phyloP scores from a whole-genome alignment of 2,888 invertebrate genomes.

The Meiosimyza platycephala region DNA sequence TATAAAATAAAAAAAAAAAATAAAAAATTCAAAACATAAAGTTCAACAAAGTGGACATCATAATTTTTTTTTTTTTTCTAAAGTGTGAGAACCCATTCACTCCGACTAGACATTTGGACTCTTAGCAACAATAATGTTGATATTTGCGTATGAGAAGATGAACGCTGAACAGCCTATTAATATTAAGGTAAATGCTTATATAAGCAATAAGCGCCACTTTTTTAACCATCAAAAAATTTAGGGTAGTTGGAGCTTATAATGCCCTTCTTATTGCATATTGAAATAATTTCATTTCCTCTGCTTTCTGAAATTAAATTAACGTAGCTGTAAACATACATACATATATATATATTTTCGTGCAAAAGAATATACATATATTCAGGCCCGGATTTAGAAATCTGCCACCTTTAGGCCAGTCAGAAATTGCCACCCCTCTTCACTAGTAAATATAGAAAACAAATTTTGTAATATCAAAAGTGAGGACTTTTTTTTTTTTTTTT shows the following conservation, averaged over 20 bases:
- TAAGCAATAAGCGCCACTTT: slow-evolving; percentile 27
- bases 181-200: slow-evolving; percentile 40
- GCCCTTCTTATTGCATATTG: too few species aligned
- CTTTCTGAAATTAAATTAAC: too few species aligned
- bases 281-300: too few species aligned
- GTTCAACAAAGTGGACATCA: neutral
- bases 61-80: neutral
- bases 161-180: slow-evolving; percentile 62
- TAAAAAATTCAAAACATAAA: slow-evolving; percentile 18
- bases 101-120: neutral
- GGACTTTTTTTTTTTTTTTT: too few species aligned
- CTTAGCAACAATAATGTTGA: neutral
- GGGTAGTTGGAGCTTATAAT: neutral
- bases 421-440: too few species aligned
- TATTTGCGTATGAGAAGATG: slow-evolving; percentile 42
- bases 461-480: too few species aligned
- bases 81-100: neutral
- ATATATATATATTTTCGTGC: too few species aligned
- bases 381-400: too few species aligned
- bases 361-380: too few species aligned
- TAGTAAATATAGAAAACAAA: too few species aligned
- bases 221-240: slow-evolving; percentile 25
- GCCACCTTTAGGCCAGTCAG: too few species aligned
- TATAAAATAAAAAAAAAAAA: slow-evolving; percentile 9
- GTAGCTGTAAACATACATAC: too few species aligned